Conservation (phyloP, 1,140 invertebrate species). For the Zophobas morio region DNA sequence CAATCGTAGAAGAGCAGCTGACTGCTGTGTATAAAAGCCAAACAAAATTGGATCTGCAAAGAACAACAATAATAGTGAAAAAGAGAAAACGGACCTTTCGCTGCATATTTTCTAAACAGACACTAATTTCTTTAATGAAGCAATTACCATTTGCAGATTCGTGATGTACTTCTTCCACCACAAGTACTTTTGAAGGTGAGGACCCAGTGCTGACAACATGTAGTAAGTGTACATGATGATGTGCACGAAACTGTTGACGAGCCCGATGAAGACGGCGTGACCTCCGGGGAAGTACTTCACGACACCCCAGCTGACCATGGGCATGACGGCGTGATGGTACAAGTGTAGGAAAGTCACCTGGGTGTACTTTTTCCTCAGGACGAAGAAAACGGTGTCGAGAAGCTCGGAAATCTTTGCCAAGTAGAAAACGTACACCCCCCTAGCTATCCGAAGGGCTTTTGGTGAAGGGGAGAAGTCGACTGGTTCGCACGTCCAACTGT, state of each 20-base stretch:
- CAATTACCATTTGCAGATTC: conserved; percentile 77
- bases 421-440: conserved; percentile 70
- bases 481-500: conserved; percentile 92
- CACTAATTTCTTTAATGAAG: conserved; percentile 25
- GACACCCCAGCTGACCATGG: conserved; percentile 94
- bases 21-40: conserved; percentile 71
- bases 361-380: conserved; percentile 92
- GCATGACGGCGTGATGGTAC: conserved; percentile 96
- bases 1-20: conserved; percentile 71
- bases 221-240: conserved; percentile 86
- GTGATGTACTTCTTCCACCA: conserved; percentile 91
- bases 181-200: conserved; percentile 78
- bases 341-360: conserved; percentile 94
- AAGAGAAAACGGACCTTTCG: conserved; percentile 14
- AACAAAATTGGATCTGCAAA: conserved; percentile 71
- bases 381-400: conserved; percentile 94
- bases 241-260: conserved; percentile 83
- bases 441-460: conserved; percentile 80
- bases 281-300: conserved; percentile 85
- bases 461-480: conserved; percentile 87
- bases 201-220: conserved; percentile 79
- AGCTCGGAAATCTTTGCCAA: conserved; percentile 98
- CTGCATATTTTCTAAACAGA: not conserved
- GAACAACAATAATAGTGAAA: conserved; percentile 36
- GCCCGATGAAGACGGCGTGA: conserved; percentile 73